phyloP scores from a whole-genome alignment of 1,140 invertebrate species.

The Penaeus indicus region DNA sequence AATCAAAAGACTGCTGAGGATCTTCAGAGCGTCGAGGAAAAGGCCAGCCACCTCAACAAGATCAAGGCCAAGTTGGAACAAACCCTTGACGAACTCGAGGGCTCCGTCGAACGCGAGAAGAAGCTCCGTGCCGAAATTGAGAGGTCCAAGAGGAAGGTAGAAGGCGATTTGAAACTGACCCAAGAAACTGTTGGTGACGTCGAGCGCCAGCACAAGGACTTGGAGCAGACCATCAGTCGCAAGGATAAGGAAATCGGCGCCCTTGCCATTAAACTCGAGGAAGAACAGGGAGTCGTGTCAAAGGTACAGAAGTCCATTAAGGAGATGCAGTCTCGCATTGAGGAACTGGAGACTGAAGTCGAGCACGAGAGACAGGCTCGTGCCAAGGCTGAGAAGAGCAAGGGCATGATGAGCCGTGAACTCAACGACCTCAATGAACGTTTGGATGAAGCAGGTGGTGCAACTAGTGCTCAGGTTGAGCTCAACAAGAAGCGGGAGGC shows the following conservation, averaged over 20 bases:
- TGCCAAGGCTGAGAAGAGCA: conserved; percentile 74
- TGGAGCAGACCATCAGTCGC: conserved; percentile 87
- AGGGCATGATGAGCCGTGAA: too few species aligned
- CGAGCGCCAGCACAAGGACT: conserved; percentile 67
- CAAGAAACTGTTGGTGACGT: too few species aligned
- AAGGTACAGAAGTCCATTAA: conserved; percentile 78
- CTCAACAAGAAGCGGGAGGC: conserved; percentile 71
- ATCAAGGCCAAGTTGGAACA: conserved; percentile 71
- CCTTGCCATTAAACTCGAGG: conserved; percentile 76
- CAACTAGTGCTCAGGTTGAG: conserved; percentile 64
- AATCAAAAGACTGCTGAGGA: too few species aligned
- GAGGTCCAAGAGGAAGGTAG: too few species aligned
- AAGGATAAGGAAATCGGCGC: conserved; percentile 98
- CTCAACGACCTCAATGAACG: too few species aligned
- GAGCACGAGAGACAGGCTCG: conserved; percentile 74
- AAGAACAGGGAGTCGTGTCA: conserved; percentile 75
- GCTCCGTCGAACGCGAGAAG: too few species aligned
- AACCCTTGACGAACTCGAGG: too few species aligned
- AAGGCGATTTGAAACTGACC: too few species aligned
- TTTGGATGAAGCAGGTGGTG: too few species aligned
- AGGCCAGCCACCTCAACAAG: conserved; percentile 76
- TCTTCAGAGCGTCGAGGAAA: conserved; percentile 73
- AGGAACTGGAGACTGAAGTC: conserved; percentile 76
- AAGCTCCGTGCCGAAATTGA: too few species aligned
- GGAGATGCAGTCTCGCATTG: conserved; percentile 74